phyloP scores from a whole-genome alignment of 2,113 vertebrate species.

The Athene cunicularia region DNA sequence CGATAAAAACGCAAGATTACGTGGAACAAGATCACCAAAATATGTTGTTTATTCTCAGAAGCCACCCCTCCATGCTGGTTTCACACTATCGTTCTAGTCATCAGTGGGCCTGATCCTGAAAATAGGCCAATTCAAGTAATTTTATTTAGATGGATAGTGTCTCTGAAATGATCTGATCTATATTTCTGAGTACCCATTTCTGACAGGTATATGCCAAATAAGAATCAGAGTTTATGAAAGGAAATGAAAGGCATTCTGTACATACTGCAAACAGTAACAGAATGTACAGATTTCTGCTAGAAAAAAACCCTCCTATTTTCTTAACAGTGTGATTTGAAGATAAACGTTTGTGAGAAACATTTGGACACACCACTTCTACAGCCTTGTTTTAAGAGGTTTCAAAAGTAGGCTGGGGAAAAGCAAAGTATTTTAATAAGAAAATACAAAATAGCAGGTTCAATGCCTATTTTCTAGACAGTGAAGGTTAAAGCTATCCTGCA shows the following conservation, averaged over 20 bases:
- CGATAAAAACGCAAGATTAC: accelerated
- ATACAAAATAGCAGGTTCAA: not conserved
- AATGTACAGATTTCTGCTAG: not conserved
- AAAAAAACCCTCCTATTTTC: not conserved
- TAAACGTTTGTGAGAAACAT: not conserved
- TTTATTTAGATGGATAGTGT: not conserved
- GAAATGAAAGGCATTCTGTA: not conserved
- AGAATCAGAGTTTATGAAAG: not conserved
- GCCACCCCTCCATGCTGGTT: not conserved
- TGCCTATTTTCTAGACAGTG: constrained; percentile 71
- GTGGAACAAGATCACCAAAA: not conserved
- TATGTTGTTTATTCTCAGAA: not conserved
- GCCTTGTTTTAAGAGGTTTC: not conserved
- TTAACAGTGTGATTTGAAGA: not conserved
- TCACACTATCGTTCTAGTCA: not conserved
- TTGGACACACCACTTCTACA: not conserved
- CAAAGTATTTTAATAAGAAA: constrained; percentile 16
- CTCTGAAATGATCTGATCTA: not conserved
- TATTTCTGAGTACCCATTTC: not conserved
- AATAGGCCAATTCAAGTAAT: not conserved
- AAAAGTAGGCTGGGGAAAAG: not conserved
- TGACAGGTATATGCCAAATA: not conserved
- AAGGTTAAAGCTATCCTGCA: constrained; percentile 80
- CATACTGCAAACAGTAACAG: not conserved
- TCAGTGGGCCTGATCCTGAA: not conserved